Evolutionary conservation across 2,797 vertebrate genomes (phyloP).

Genomic region (Propithecus perrieri): DNA sequence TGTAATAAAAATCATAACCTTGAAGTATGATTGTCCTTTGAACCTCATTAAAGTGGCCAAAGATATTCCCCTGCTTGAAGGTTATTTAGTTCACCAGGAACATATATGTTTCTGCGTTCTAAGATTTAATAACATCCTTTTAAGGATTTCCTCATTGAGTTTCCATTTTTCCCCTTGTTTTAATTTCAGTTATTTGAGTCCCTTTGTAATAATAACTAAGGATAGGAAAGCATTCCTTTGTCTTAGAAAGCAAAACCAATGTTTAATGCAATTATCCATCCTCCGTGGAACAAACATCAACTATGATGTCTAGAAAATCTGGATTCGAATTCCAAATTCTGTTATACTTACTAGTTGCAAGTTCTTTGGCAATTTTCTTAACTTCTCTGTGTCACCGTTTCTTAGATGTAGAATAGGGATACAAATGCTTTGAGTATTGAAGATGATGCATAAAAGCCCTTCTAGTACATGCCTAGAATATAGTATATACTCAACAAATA

Average conservation of each 20-base stretch:
- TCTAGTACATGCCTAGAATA: background rate
- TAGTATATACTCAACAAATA: background rate
- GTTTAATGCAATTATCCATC: background rate
- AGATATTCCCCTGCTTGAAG: background rate
- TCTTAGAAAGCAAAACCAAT: background rate
- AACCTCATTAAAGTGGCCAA: background rate
- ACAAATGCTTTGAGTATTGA: background rate
- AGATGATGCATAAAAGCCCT: background rate
- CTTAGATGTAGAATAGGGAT: background rate
- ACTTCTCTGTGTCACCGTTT: background rate
- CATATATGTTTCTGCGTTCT: background rate
- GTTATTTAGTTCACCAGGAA: background rate
- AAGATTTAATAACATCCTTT: background rate
- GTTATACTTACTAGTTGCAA: background rate
- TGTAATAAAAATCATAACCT: background rate
- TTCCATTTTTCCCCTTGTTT: background rate
- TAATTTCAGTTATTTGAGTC: background rate
- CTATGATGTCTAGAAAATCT: background rate
- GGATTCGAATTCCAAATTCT: background rate
- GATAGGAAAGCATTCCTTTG: background rate
- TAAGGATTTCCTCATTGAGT: background rate
- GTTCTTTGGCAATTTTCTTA: background rate
- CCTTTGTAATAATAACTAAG: background rate
- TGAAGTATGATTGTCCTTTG: background rate
- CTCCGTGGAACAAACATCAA: background rate